Base-by-base conservation (phyloP, 2,113 vertebrate genomes). In the Hypomesus transpacificus region DNA sequence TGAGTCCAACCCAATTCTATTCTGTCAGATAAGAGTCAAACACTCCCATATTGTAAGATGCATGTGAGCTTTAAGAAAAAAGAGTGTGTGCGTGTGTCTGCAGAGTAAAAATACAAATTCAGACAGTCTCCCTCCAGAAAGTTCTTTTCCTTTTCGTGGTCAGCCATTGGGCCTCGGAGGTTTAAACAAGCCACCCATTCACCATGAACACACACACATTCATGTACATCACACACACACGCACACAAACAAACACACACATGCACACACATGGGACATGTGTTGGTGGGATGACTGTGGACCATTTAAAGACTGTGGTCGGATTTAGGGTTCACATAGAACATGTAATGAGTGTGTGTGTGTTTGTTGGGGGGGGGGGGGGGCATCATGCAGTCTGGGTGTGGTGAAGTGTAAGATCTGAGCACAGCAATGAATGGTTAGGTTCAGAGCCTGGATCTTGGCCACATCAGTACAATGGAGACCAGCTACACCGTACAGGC, bases 101-200 rank as follows among this genome's bases (percentile, higher is more conserved):
- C 14, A 0, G 16, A 57, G 50, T 13, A 56, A 21, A 66, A 68
- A 70, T 66, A 46, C 53, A 59, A 26, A 70, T 28, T 17, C 39
- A 52, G 65, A 51, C 24, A 24, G 16, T 56, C 17, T 34, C 53
- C n/a, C 65, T 69, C 53, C 57, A 71, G 70, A 69, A 68, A 71
- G 24, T 61, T 20, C 69, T 74, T 69, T 7, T 3, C 1, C 57
- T 69, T 69, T 66, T 68, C 26, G 53, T 65, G 66, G 54, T 71
- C 56, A 52, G 17, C 16, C 28, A 62, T 59, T 28, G 0, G 26
- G 16, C 54, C 61, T 34, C 22, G 21, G 22, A 66, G 58, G 76
- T 56, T 34, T 52, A 73, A 86, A 88, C 85, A 87, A 78, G 74
- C 70, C 11, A 39, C 51, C 68, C 74, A 81, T 89, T 90, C 83